These are phyloP conservation scores for Stegastes partitus DNA, from an alignment of 2,113 vertebrate genomes.

Conservation along the genomic window DNA sequence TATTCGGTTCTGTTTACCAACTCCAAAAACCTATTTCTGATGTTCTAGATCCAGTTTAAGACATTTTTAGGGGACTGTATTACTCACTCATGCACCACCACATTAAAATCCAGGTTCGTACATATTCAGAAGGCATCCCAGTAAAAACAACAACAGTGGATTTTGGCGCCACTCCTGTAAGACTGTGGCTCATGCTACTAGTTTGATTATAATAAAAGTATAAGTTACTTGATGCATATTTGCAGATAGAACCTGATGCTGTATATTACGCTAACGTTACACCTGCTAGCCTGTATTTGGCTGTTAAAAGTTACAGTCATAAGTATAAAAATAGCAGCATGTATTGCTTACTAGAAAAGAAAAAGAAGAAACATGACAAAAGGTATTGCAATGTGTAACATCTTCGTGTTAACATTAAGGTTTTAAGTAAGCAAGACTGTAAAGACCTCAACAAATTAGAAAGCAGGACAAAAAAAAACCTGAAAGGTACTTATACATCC, in stretches of 20 bases:
- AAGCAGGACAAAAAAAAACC: too few species aligned
- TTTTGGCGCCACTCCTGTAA: not conserved
- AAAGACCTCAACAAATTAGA: too few species aligned
- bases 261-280: not conserved
- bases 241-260: conserved; percentile 1
- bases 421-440: too few species aligned
- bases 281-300: not conserved
- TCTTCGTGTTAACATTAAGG: too few species aligned
- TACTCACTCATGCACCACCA: too few species aligned
- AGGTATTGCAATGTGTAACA: not conserved
- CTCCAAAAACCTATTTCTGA: too few species aligned
- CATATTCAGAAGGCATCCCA: not conserved
- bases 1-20: too few species aligned
- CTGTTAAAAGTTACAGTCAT: conserved; percentile 1
- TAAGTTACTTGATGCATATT: not conserved
- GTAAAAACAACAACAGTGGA: not conserved
- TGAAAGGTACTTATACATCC: too few species aligned
- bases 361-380: not conserved
- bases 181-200: not conserved
- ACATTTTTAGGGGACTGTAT: too few species aligned
- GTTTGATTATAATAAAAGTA: not conserved
- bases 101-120: not conserved
- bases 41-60: too few species aligned
- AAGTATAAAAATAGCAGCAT: conserved; percentile 1
- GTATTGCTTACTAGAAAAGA: not conserved